Evolutionary conservation across 2,113 vertebrate species (phyloP), one percentile per base, ranked within the genome.

Genomic region (Hippocampus comes): DNA sequence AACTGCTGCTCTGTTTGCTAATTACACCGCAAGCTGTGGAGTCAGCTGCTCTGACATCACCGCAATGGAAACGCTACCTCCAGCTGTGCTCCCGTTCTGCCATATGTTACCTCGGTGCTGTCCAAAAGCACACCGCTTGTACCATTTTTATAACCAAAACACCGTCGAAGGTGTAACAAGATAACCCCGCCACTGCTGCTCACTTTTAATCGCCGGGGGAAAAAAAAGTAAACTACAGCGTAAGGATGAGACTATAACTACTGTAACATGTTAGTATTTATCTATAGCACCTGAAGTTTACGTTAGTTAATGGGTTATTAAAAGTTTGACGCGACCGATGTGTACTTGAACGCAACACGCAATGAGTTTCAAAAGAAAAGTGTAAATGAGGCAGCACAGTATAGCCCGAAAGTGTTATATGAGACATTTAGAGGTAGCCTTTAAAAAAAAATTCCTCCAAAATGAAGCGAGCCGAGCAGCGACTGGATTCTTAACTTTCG

Each of bases 11-110:
- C 93, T 91, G 94, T 92, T 92, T 94, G 93, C 93, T 95, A 94
- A 95, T 94, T 94, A 94, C 93, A 93, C 94, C 91, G 92, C 94
- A 94, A 94, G 95, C 95, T 95, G 95, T 94, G 92, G 92, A 95
- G 94, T 96, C 95, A 96, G 95, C 95, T 96, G 95, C 94, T 95
- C 94, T 95, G 94, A 95, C 94, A 95, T 95, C 94, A 95, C 93
- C 87, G 92, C 92, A 91, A 91, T 92, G 92, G 91, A 93, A 94
- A 94, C 91, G 93, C 91, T 93, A 94, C 92, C 93, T 95, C 94
- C 94, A 95, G 94, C 94, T 94, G 94, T 94, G 94, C 93, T 91
- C 88, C 86, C 87, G 91, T 93, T 90, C 91, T 83, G 92, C 94
- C 94, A 94, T 94, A 94, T 94, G 94, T 92, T 94, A 85, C 87